Evolutionary conservation across 2,113 vertebrate genomes (phyloP), one percentile per base, ranked within the genome.

Genomic region (Setophaga kirtlandii): DNA sequence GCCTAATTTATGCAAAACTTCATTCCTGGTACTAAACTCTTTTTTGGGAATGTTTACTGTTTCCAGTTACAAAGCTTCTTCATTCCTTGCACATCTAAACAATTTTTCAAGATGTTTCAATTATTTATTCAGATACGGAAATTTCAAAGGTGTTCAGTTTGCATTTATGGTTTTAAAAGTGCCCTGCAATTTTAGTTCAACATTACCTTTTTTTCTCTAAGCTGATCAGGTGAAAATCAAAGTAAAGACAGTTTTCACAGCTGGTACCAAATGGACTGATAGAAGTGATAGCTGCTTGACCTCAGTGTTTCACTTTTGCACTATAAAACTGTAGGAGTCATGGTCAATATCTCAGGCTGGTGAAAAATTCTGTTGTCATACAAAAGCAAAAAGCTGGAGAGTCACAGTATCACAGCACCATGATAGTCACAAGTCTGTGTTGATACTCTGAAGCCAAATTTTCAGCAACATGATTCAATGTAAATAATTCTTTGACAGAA

Each of bases 381-480:
- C 9, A 25, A 37, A 75, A 64, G 2, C 3, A 20, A 63, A 84
- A 21, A 58, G 15, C 16, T 78, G 20, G n/a, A 67, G 24, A 60
- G 27, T 21, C 10, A 46, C 0, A 0, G 6, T 64, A 47, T 68
- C 44, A 70, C n/a, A 83, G 9, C 10, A 44, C 3, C 5, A 13
- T 64, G 35, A 49, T 30, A 73, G n/a, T 68, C 49, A 69, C 27
- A 87, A 44, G 10, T 27, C 41, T 64, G 39, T 50, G 47, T 52
- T 62, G 23, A 2, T 82, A 58, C 18, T n/a, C 18, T 28, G 21
- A 75, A 55, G 47, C 3, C 58, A 81, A 91, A 59, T n/a, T 70
- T 89, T 83, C 46, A 78, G 11, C 3, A 3, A 6, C 9, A 24
- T 28, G 28, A 53, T n/a, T 82, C 60, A 46, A 83, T 1, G 1